Base-by-base conservation (phyloP, 2,888 invertebrate species). In the Ctena decussata region DNA sequence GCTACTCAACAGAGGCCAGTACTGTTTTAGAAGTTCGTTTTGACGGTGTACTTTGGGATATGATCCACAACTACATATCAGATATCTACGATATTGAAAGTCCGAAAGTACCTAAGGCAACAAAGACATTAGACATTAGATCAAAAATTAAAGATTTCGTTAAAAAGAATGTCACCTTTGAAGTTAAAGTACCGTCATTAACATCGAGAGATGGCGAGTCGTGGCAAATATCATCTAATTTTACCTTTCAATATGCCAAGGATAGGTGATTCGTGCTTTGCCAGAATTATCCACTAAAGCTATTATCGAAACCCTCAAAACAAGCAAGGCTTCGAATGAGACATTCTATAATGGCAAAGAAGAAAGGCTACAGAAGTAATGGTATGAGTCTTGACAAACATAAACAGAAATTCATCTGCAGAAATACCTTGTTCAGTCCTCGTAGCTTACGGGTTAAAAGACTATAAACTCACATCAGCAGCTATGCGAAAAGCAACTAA, bases 401-500 rank as follows among this genome's bases (percentile, higher is more conserved):
- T 39, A 21, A 72, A 84, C 44, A 24, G 80, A 30, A 6, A 70
- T 1, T 72, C 49, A 37, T 35, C 65, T 12, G 3, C 76, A 15
- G 84, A 84, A 41, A 37, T 41, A 46, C 73, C 76, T 1, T 49
- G 77, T 21, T 69, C 69, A 5, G 3, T 69, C 5, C 75, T 74
- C 2, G 69, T 84, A 0, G 84, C 80, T n/a, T 84, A 77, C 46
- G 84, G 80, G 21, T 32, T 80, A 18, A 84, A 84, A 49, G 80
- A 75, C n/a, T 84, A 85, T 46, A 85, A 71, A 32, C 44, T 85
- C 5, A 41, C 80, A 39, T 30, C 73, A 15, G 30, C 8, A 1
- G 24, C 32, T 21, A 21, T 84, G 1, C 69, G 85, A 27, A 39
- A 72, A 11, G 70, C 75, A 57, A 49, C 35, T 6, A 60, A 85